Percentiles rank a stretch among this genome's conserved stretches.
phyloP scores from a whole-genome alignment of 2,113 vertebrate species.

The Mellivora capensis region DNA sequence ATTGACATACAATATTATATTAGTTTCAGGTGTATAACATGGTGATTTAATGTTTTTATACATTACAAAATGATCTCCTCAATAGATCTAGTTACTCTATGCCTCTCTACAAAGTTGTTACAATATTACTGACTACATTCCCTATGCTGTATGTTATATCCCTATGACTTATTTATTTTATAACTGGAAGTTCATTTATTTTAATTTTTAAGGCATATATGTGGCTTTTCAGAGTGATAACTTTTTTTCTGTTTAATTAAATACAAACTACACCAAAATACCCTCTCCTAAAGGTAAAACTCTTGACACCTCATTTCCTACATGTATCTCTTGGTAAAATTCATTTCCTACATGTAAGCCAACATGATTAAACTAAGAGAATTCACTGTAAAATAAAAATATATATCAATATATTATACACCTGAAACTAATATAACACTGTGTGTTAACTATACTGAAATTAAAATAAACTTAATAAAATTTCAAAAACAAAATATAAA shows the following conservation, averaged over 20 bases:
- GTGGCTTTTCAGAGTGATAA: constrained; percentile 8
- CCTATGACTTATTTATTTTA: neutral
- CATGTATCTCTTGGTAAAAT: neutral
- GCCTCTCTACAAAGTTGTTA: neutral
- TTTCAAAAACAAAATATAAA: neutral
- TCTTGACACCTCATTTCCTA: constrained; percentile 2
- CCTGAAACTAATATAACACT: neutral
- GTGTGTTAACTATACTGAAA: neutral
- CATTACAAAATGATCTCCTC: neutral
- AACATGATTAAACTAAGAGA: neutral
- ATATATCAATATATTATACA: neutral
- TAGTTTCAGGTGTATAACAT: neutral
- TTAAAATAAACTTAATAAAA: neutral
- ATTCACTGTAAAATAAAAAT: neutral
- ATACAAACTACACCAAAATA: constrained; percentile 1
- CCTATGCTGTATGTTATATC: neutral
- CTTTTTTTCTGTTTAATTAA: neutral
- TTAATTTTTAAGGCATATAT: constrained; percentile 37
- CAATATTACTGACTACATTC: neutral
- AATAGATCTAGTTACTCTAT: neutral
- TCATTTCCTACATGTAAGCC: neutral
- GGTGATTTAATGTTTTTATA: neutral
- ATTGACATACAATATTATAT: neutral
- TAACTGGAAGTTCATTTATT: neutral
- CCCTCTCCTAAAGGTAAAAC: neutral